Evolutionary conservation across 2,888 invertebrate species (phyloP), one percentile per base, ranked within the genome.

Genomic region (Myopa testacea): DNA sequence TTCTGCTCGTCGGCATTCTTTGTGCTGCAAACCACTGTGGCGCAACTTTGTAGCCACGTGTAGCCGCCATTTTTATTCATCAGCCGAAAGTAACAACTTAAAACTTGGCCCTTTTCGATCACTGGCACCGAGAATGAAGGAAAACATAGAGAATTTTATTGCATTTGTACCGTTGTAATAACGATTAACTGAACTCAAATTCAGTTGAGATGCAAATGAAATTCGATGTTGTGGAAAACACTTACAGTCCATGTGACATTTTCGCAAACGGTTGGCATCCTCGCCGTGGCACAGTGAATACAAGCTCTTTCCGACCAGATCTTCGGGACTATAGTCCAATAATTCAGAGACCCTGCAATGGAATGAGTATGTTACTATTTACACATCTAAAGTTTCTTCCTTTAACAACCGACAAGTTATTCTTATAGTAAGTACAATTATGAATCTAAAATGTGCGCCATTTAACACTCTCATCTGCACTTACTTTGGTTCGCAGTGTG

Each of bases 1-100:
- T 97, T 98, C 90, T 98, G 98, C 88, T 98, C 98, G 81, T 98
- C 98, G 7, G 96, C 95, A 86, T 97, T 98, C 90, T 98, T 98
- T 75, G 96, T 94, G 87, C 95, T 97, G 90, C 97, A 98, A 78
- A 98, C 96, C 65, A 98, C 96, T 0, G 98, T 98, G 79, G 98
- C 98, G 89, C 98, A 98, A 0, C 97, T 97, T 90, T 98, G 98
- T 85, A 98, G 90, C 98, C 98, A 98, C 75, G 97, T 96, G 90
- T 95, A 98, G 55, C 98, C 98, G 7, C 98, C 98, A 83, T 93
- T 94, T 89, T 98, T 98, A 91, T 98, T 98, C 95, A 98, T 96
- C 86, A 98, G 90, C 85, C 98, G 93, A 90, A 96, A 98, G 91
- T 98, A 98, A 90, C 97, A 96, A 19, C 98, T 98, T 88, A 98